phyloP scores from a whole-genome alignment of 2,888 invertebrate genomes.

The Meandrusa payeni region DNA sequence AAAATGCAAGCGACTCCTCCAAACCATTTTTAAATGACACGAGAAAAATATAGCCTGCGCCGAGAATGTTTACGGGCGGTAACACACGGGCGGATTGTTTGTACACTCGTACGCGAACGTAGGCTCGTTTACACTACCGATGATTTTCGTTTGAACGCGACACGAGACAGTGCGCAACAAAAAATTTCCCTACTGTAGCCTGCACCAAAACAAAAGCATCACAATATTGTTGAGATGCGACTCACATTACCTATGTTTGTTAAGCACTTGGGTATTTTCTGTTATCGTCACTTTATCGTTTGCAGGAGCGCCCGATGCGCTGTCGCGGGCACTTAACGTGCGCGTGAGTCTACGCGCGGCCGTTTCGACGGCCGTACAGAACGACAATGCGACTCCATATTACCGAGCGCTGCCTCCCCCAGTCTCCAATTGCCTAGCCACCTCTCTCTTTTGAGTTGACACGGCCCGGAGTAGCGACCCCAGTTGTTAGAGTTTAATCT shows the following conservation, averaged over 20 bases:
- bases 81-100: slow-evolving; percentile 17
- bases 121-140: slow-evolving; percentile 19
- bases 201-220: slow-evolving; percentile 31
- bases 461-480: slow-evolving; percentile 31
- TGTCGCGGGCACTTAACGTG: slow-evolving; percentile 26
- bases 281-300: slow-evolving; percentile 32
- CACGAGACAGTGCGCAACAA: not conserved
- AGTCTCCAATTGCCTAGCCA: slow-evolving; percentile 60
- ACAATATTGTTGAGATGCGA: slow-evolving; percentile 39
- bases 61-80: slow-evolving; percentile 11
- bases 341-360: slow-evolving; percentile 69
- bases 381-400: slow-evolving; percentile 71
- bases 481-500: slow-evolving; percentile 13
- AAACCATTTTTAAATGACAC: slow-evolving; percentile 24
- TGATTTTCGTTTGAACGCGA: slow-evolving; percentile 11
- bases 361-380: slow-evolving; percentile 66
- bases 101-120: slow-evolving; percentile 5
- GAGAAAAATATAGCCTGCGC: slow-evolving; percentile 21
- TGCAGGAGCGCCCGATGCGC: slow-evolving; percentile 25
- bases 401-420: slow-evolving; percentile 59
- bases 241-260: slow-evolving; percentile 45
- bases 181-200: slow-evolving; percentile 14
- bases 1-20: slow-evolving; percentile 8
- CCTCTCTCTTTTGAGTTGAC: slow-evolving; percentile 76
- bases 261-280: slow-evolving; percentile 40